Percentiles rank a stretch among this genome's conserved stretches.
Evolutionary conservation across 2,797 vertebrate genomes (phyloP).

Genomic region (Buceros bicornis): DNA sequence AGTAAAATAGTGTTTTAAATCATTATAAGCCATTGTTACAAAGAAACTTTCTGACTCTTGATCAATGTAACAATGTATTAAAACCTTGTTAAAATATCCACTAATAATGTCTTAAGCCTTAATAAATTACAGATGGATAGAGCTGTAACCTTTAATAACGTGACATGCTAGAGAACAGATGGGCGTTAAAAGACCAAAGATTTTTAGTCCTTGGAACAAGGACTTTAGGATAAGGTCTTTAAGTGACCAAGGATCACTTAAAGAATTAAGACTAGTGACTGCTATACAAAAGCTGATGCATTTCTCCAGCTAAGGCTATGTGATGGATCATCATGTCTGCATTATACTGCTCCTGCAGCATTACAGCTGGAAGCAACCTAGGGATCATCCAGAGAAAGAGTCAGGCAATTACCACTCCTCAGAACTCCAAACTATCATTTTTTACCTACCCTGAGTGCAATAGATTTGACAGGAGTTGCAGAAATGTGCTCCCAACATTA

Average conservation of each 20-base stretch:
- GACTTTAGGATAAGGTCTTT: background rate
- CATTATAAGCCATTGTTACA: background rate
- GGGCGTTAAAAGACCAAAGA: background rate
- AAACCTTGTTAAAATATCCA: background rate
- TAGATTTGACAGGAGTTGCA: background rate
- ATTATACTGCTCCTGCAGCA: background rate
- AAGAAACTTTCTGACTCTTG: background rate
- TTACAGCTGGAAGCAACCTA: background rate
- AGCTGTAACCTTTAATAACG: background rate
- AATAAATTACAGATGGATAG: background rate
- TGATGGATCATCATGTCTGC: background rate
- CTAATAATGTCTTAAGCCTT: background rate
- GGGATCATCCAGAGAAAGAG: background rate
- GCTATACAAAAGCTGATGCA: background rate
- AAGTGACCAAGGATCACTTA: background rate
- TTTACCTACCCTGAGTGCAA: background rate
- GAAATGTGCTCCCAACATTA: background rate
- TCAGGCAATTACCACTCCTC: background rate
- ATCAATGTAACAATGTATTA: background rate
- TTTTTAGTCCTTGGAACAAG: background rate
- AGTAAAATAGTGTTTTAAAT: background rate
- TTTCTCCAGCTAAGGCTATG: background rate
- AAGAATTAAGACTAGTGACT: background rate
- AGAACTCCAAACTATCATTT: background rate
- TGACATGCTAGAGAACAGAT: background rate